These are phyloP conservation scores for Cremastinae sp. DNA, from an alignment of 2,888 invertebrate genomes.

Conservation along the genomic window DNA sequence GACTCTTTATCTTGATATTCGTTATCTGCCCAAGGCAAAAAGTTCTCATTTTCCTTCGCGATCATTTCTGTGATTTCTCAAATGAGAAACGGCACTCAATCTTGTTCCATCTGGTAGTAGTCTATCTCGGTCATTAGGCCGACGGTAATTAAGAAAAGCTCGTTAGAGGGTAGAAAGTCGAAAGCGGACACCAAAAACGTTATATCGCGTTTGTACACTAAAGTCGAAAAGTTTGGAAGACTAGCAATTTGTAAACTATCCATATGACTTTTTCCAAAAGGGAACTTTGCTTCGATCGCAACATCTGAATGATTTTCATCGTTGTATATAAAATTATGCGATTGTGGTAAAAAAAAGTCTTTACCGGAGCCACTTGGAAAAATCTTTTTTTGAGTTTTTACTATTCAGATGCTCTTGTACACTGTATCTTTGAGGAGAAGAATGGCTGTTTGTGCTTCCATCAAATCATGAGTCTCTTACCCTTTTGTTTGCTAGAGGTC, in stretches of 20 bases:
- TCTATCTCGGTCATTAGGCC: conserved; percentile 57
- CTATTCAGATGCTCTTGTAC: too few species aligned
- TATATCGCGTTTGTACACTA: neutral
- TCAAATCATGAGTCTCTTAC: neutral
- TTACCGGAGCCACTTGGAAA: too few species aligned
- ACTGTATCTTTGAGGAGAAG: neutral
- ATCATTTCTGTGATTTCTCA: conserved; percentile 25
- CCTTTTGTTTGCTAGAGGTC: conserved; percentile 17
- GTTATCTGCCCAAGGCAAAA: conserved; percentile 19
- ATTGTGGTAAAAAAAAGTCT: too few species aligned
- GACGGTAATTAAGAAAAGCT: conserved; percentile 59
- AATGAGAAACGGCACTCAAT: conserved; percentile 26
- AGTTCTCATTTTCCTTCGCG: conserved; percentile 24
- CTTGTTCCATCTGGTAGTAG: conserved; percentile 37
- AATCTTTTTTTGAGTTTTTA: too few species aligned
- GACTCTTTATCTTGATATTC: conserved; percentile 16
- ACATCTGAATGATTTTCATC: too few species aligned
- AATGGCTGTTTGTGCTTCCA: conserved; percentile 3
- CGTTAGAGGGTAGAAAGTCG: conserved; percentile 47
- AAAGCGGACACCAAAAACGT: conserved; percentile 42
- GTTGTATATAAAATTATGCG: too few species aligned
- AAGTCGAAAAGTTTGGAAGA: too few species aligned
- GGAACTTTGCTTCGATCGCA: too few species aligned
- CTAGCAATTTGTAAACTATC: too few species aligned
- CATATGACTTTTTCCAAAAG: too few species aligned